Conservation (phyloP, 2,113 vertebrate genomes). For the Chitala chitala region DNA sequence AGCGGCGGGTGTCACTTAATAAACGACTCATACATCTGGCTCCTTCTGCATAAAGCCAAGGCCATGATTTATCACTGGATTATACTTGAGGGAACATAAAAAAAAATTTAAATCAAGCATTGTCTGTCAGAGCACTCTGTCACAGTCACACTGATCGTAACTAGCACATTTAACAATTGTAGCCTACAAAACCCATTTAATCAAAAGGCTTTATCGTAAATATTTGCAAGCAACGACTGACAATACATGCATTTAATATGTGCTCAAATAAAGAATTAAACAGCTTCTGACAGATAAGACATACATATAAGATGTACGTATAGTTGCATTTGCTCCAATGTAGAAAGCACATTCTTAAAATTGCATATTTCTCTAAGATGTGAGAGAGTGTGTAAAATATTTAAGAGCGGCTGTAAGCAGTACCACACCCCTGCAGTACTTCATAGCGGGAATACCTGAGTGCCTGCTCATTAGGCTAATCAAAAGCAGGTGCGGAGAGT, state of each 20-base stretch:
- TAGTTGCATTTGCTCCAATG: too few species aligned
- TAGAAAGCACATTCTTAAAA: too few species aligned
- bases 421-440: neutral
- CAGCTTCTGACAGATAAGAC: too few species aligned
- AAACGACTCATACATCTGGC: too few species aligned
- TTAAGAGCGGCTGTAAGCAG: neutral
- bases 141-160: too few species aligned
- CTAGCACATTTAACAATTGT: neutral
- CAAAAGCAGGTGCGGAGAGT: neutral
- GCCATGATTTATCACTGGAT: too few species aligned
- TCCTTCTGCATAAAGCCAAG: too few species aligned
- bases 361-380: neutral
- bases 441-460: conserved; percentile 1
- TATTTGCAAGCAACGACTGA: neutral
- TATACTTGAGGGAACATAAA: too few species aligned
- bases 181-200: neutral
- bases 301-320: too few species aligned
- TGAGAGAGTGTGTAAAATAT: neutral
- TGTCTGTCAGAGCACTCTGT: too few species aligned
- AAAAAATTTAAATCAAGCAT: too few species aligned
- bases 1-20: too few species aligned
- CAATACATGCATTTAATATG: neutral
- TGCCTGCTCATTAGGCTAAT: neutral
- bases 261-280: neutral
- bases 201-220: neutral